Conservation (phyloP, 1,140 invertebrate genomes). For the Ostrea edulis region DNA sequence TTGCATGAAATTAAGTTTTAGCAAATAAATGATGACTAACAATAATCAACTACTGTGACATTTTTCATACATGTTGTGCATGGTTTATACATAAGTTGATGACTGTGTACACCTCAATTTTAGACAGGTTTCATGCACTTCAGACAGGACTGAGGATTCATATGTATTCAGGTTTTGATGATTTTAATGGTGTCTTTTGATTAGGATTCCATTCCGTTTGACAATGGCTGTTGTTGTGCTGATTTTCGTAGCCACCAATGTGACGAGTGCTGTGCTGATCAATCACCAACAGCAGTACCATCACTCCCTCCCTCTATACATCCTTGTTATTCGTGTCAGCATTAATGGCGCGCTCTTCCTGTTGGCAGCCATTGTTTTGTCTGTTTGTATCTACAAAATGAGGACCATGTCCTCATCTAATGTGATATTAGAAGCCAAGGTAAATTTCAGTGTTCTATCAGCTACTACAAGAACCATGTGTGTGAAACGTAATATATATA, state of each 20-base stretch:
- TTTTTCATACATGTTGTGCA: too few species aligned
- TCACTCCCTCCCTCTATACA: conserved; percentile 60
- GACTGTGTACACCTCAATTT: too few species aligned
- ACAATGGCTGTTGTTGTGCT: conserved; percentile 67
- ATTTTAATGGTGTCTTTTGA: conserved; percentile 35
- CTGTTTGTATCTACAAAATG: conserved; percentile 76
- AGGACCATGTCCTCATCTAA: conserved; percentile 73
- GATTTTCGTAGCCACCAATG: conserved; percentile 75
- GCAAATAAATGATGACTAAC: too few species aligned
- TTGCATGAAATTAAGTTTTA: too few species aligned
- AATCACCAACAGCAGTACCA: conserved; percentile 60
- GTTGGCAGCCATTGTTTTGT: conserved; percentile 72
- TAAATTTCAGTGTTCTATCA: too few species aligned
- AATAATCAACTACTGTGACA: too few species aligned
- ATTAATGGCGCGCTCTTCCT: conserved; percentile 78
- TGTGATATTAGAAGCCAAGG: conserved; percentile 77
- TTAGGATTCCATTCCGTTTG: conserved; percentile 68
- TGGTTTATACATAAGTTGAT: too few species aligned
- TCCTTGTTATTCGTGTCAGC: conserved; percentile 72
- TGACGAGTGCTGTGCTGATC: conserved; percentile 71
- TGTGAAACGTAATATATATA: too few species aligned
- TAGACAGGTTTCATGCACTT: too few species aligned
- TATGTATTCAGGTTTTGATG: background rate
- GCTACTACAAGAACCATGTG: too few species aligned
- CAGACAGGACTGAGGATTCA: too few species aligned